These are phyloP conservation scores for Monopis laevigella DNA, from an alignment of 2,888 invertebrate genomes.

Conservation along the genomic window DNA sequence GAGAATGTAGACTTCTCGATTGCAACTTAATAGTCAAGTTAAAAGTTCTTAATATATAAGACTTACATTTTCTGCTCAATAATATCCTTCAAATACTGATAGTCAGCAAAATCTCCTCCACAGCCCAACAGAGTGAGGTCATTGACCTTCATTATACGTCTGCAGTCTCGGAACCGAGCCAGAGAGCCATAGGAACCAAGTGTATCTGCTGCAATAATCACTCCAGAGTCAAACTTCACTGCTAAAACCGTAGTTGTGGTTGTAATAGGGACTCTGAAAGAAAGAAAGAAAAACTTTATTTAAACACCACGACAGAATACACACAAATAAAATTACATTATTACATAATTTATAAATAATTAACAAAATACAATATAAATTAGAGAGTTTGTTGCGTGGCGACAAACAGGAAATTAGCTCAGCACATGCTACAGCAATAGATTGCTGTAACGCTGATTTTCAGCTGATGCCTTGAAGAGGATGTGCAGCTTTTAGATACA, in stretches of 20 bases:
- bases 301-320: too few species aligned
- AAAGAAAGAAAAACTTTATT: constrained; percentile 21
- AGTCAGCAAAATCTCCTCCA: constrained; percentile 97
- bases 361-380: too few species aligned
- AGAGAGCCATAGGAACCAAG: constrained; percentile 94
- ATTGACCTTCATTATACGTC: constrained; percentile 89
- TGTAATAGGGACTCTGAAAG: constrained; percentile 75
- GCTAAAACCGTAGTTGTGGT: constrained; percentile 94
- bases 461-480: too few species aligned
- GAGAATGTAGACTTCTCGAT: too few species aligned
- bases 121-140: constrained; percentile 88
- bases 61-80: constrained; percentile 88
- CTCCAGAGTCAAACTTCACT: constrained; percentile 86
- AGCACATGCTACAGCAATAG: too few species aligned
- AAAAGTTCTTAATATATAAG: neutral
- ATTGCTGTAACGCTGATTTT: too few species aligned
- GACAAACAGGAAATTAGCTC: too few species aligned
- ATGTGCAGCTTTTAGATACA: too few species aligned
- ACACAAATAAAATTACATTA: too few species aligned
- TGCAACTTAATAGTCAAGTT: too few species aligned
- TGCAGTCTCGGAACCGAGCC: constrained; percentile 86
- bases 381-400: too few species aligned
- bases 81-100: constrained; percentile 86
- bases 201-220: constrained; percentile 91
- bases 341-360: too few species aligned